Conservation (phyloP, 1,140 invertebrate species). For the Drosophila nebulosa region DNA sequence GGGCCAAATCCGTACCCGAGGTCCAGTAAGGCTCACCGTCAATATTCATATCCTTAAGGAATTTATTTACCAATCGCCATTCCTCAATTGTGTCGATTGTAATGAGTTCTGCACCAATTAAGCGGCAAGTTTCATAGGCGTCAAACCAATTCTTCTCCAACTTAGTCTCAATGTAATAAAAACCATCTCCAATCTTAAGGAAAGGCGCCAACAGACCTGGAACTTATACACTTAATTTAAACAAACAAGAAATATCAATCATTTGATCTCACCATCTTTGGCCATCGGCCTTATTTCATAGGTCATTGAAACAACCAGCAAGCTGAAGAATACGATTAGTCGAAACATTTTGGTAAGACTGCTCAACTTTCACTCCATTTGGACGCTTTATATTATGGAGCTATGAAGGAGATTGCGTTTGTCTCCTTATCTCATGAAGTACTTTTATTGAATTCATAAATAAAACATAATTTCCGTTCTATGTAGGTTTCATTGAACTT, state of each 20-base stretch:
- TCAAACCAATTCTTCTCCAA: conserved; percentile 15
- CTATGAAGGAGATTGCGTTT: too few species aligned
- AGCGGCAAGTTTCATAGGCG: conserved; percentile 17
- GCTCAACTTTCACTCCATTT: neutral
- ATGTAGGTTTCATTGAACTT: too few species aligned
- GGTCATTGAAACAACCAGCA: neutral
- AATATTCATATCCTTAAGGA: neutral
- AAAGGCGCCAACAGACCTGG: neutral
- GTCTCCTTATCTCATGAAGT: too few species aligned
- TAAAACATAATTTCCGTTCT: too few species aligned
- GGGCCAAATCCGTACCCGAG: conserved; percentile 19
- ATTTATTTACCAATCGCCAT: conserved; percentile 12
- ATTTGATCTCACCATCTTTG: neutral
- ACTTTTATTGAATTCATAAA: too few species aligned
- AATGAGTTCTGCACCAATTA: neutral
- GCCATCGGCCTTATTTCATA: neutral
- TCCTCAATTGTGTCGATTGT: conserved; percentile 14
- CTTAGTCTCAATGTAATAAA: conserved; percentile 17
- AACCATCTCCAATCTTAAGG: conserved; percentile 10
- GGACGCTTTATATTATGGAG: neutral
- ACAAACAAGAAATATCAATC: neutral
- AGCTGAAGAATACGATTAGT: neutral
- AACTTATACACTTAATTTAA: neutral
- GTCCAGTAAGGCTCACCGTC: conserved; percentile 25
- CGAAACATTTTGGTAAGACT: neutral